Conservation (phyloP, 2,888 invertebrate species). For the Prenolepis imparis region DNA sequence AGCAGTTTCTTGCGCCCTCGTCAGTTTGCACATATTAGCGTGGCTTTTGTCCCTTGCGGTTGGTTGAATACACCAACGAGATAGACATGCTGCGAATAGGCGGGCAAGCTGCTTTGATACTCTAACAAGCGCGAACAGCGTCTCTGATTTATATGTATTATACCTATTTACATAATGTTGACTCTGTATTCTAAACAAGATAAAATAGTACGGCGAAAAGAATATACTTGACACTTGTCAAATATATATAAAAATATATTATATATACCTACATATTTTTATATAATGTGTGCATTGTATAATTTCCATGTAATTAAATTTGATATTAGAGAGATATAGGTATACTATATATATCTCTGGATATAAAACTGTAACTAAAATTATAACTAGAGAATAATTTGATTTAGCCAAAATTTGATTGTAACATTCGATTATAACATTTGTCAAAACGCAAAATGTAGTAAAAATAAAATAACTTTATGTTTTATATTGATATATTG, state of each 20-base stretch:
- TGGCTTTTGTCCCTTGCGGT: slow-evolving; percentile 68
- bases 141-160: slow-evolving; percentile 58
- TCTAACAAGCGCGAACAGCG: slow-evolving; percentile 63
- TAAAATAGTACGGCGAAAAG: slow-evolving; percentile 32
- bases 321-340: too few relatives aligned
- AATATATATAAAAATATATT: neutral
- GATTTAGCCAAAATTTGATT: neutral
- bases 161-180: slow-evolving; percentile 51
- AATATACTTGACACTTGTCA: slow-evolving; percentile 9
- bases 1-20: slow-evolving; percentile 61
- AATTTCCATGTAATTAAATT: slow-evolving; percentile 14
- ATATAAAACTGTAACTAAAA: neutral
- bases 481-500: neutral
- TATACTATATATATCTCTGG: neutral
- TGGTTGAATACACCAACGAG: slow-evolving; percentile 69
- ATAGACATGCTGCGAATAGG: slow-evolving; percentile 70
- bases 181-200: slow-evolving; percentile 45
- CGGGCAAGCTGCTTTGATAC: slow-evolving; percentile 58
- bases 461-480: slow-evolving; percentile 4
- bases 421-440: neutral
- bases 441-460: neutral
- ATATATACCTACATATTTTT: too few relatives aligned
- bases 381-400: neutral
- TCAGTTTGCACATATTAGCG: slow-evolving; percentile 68
- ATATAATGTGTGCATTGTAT: too few relatives aligned